A percentile compares a stretch with the other conserved stretches of the same genome.
These are phyloP conservation scores for Mastomys natalensis DNA, from an alignment of 2,113 vertebrate species.

Conservation along the genomic window DNA sequence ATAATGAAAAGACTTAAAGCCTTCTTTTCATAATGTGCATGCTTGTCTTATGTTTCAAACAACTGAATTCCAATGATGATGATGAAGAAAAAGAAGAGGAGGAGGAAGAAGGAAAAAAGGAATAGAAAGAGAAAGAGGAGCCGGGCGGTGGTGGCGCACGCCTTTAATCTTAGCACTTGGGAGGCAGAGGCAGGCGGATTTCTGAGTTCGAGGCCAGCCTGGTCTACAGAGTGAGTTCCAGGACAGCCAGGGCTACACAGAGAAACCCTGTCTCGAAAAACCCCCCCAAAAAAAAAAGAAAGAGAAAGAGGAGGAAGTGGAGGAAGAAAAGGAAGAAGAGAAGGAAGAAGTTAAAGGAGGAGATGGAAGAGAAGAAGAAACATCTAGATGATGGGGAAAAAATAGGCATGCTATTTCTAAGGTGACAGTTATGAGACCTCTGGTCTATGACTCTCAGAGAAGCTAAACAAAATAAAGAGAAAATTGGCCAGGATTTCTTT, in stretches of 20 bases:
- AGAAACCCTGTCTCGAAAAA: no score
- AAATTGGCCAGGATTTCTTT: neutral
- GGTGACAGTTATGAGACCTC: neutral
- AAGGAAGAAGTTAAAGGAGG: no score
- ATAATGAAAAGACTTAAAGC: constrained; percentile 15
- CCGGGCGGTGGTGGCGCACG: no score
- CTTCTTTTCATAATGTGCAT: constrained; percentile 22
- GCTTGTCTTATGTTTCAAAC: constrained; percentile 10
- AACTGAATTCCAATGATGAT: constrained; percentile 16
- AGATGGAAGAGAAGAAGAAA: no score
- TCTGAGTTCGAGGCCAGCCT: no score
- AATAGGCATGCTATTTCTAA: neutral
- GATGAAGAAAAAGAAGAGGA: neutral
- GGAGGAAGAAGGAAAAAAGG: neutral
- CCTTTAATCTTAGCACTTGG: no score
- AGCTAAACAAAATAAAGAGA: neutral
- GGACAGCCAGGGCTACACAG: no score
- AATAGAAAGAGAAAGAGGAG: no score
- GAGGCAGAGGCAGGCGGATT: no score
- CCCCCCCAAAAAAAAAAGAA: no score
- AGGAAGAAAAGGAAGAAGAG: neutral
- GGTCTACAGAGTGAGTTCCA: no score
- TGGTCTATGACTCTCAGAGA: neutral
- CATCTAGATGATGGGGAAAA: neutral
- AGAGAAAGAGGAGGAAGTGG: no score